These are phyloP conservation scores for Xiphophorus hellerii DNA, from an alignment of 2,113 vertebrate genomes.

Conservation along the genomic window DNA sequence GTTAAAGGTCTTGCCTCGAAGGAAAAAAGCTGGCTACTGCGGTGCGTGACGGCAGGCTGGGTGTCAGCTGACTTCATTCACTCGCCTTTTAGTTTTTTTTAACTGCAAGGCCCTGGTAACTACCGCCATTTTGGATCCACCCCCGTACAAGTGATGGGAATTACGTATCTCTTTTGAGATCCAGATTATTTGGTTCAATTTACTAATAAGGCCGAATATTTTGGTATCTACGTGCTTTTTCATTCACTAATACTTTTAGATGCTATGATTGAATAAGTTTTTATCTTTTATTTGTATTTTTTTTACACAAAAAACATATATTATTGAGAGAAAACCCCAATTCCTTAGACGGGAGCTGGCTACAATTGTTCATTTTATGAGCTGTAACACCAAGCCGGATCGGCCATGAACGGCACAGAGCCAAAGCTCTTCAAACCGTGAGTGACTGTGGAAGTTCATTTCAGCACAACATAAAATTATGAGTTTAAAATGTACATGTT, in stretches of 20 bases:
- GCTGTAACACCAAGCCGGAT: not conserved
- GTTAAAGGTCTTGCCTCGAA: conserved; percentile 43
- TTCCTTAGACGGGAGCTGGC: not conserved
- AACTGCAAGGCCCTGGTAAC: conserved; percentile 47
- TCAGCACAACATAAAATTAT: not conserved
- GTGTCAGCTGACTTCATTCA: conserved; percentile 85
- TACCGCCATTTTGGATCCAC: conserved; percentile 73
- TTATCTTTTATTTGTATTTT: no score
- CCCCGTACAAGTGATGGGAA: not conserved
- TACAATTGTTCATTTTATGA: not conserved
- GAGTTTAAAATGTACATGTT: not conserved
- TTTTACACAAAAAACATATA: not conserved
- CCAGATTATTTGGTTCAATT: not conserved
- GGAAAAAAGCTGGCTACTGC: conserved; percentile 59
- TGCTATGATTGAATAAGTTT: not conserved
- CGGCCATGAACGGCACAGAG: not conserved
- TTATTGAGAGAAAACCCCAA: not conserved
- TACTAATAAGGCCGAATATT: not conserved
- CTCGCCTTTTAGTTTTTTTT: conserved; percentile 32
- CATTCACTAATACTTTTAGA: not conserved
- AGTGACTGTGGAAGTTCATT: no score
- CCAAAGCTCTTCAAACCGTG: no score
- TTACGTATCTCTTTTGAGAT: not conserved
- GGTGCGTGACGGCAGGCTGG: conserved; percentile 68
- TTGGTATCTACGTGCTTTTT: not conserved